Percentiles rank a stretch among this genome's conserved stretches.
Conservation (phyloP, 2,113 vertebrate species). For the Colossoma macropomum region DNA sequence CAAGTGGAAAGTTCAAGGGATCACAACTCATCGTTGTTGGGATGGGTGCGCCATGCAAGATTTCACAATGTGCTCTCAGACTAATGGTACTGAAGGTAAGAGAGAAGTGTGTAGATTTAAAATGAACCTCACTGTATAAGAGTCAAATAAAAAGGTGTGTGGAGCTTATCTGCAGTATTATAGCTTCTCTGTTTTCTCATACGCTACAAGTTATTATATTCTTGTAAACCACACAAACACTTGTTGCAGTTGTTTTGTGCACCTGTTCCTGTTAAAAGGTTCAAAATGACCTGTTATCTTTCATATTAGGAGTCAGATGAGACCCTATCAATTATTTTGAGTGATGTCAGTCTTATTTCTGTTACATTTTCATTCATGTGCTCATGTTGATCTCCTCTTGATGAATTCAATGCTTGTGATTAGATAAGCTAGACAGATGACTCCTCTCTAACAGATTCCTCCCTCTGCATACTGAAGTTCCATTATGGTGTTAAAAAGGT, state of each 20-base stretch:
- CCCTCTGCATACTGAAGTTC: slow-evolving; percentile 63
- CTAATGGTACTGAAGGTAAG: no score
- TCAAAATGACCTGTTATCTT: not conserved
- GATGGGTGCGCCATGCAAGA: no score
- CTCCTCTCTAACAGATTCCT: slow-evolving; percentile 56
- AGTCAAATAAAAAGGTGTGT: no score
- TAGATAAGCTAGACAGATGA: slow-evolving; percentile 14
- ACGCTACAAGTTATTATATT: not conserved
- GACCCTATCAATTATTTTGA: not conserved
- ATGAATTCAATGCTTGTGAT: slow-evolving; percentile 39
- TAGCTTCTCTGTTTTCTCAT: not conserved
- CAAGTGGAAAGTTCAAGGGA: no score
- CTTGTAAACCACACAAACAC: not conserved
- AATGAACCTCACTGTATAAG: no score
- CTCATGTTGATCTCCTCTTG: slow-evolving; percentile 40
- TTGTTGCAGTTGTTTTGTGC: not conserved
- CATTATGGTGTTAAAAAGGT: slow-evolving; percentile 64
- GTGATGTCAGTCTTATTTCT: slow-evolving; percentile 30
- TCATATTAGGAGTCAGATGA: slow-evolving; percentile 1
- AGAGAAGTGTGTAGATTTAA: no score
- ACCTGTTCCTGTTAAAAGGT: not conserved
- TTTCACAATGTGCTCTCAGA: no score
- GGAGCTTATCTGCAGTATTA: no score
- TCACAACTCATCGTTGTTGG: no score
- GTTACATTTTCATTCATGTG: slow-evolving; percentile 28